phyloP scores from a whole-genome alignment of 1,140 invertebrate genomes.

The Cydia fagiglandana region DNA sequence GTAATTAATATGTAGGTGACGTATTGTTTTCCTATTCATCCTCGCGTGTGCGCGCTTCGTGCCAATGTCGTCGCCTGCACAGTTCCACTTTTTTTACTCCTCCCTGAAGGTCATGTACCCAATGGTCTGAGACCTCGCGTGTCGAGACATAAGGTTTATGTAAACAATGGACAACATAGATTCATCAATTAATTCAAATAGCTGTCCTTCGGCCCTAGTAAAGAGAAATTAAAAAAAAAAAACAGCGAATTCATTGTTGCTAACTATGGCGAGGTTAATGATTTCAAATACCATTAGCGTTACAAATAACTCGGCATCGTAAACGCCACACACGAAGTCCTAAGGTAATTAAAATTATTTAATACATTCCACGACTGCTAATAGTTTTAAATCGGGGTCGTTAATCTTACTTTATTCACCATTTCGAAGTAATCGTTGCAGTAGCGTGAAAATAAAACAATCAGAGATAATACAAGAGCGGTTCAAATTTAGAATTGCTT shows the following conservation, averaged over 20 bases:
- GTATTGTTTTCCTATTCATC: conserved; percentile 46
- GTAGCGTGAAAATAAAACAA: conserved; percentile 27
- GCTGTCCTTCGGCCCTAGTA: background rate
- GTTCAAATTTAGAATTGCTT: conserved; percentile 55
- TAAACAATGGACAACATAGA: conserved; percentile 44
- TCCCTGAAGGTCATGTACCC: conserved; percentile 65
- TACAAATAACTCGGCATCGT: conserved; percentile 20
- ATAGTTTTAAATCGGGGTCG: background rate
- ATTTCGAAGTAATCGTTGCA: background rate
- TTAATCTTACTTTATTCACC: conserved; percentile 1
- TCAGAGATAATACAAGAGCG: conserved; percentile 39
- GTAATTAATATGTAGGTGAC: conserved; percentile 20
- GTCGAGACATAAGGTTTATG: conserved; percentile 46
- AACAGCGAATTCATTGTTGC: background rate
- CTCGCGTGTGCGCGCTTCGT: conserved; percentile 71
- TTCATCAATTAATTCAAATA: conserved; percentile 27
- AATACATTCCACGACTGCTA: conserved; percentile 7
- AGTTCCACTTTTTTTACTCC: conserved; percentile 61
- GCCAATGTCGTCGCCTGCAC: conserved; percentile 64
- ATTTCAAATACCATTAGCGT: conserved; percentile 17
- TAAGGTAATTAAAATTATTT: conserved; percentile 8
- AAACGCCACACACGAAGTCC: conserved; percentile 23
- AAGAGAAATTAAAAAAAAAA: conserved; percentile 11
- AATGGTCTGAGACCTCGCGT: conserved; percentile 66
- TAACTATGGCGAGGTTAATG: conserved; percentile 23